Evolutionary conservation across 2,797 vertebrate species (phyloP).

Genomic region (Protosalanx chinensis): DNA sequence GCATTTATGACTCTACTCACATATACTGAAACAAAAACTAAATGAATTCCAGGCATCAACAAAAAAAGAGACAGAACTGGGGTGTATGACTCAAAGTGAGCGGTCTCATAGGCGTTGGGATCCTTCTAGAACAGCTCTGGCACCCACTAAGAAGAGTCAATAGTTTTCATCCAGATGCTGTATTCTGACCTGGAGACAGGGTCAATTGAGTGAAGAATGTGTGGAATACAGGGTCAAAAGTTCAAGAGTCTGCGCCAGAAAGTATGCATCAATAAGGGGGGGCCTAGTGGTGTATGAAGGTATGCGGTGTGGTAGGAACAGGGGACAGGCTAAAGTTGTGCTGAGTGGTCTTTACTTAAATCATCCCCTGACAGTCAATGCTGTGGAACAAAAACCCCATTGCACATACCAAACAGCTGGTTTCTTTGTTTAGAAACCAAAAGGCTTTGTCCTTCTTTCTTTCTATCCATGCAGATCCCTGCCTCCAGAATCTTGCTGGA

Average conservation of each 20-base stretch:
- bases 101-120: too few species aligned
- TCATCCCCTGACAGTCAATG: background rate
- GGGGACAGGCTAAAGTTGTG: background rate
- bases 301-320: background rate
- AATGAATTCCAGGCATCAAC: too few species aligned
- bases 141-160: background rate
- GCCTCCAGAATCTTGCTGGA: background rate
- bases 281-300: background rate
- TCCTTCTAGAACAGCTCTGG: background rate
- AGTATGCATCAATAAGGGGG: background rate
- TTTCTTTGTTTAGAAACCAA: conserved; percentile 8
- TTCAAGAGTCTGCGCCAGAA: too few species aligned
- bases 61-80: background rate
- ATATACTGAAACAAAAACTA: too few species aligned
- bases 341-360: background rate
- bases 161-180: conserved; percentile 2
- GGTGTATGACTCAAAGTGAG: background rate
- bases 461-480: background rate
- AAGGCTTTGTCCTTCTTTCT: background rate
- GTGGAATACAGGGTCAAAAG: background rate
- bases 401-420: conserved; percentile 3
- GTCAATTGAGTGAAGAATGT: too few species aligned
- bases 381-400: background rate
- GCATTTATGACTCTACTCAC: too few species aligned
- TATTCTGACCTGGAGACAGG: too few species aligned